Conservation (phyloP, 2,888 invertebrate genomes). For the Auanema sp. region DNA sequence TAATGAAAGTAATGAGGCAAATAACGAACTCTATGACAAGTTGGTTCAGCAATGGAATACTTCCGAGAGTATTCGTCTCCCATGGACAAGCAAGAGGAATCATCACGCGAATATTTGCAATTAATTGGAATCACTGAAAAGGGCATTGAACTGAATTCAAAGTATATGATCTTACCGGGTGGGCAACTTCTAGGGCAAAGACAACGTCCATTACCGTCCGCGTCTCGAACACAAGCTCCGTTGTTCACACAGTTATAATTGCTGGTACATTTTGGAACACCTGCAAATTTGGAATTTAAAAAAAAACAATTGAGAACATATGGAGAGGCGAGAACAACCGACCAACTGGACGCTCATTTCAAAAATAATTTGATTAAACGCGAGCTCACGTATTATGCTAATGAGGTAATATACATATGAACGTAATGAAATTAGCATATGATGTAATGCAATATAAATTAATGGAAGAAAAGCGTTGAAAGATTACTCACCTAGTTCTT, state of each 20-base stretch:
- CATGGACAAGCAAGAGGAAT: constrained; percentile 44
- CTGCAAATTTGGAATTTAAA: constrained; percentile 9
- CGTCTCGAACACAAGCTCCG: constrained; percentile 53
- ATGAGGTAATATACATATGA: too few species aligned
- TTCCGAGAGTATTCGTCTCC: constrained; percentile 43
- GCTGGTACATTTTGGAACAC: constrained; percentile 48
- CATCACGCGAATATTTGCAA: constrained; percentile 13
- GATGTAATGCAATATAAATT: too few species aligned
- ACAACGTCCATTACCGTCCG: constrained; percentile 51
- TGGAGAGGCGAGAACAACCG: neutral
- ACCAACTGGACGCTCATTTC: neutral
- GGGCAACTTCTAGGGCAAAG: constrained; percentile 58
- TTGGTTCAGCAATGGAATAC: constrained; percentile 45
- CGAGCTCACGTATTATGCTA: too few species aligned
- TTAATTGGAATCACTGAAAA: constrained; percentile 25
- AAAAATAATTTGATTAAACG: too few species aligned
- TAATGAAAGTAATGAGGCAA: constrained; percentile 12
- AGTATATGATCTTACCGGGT: constrained; percentile 45
- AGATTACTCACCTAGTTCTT: too few species aligned
- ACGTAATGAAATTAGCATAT: too few species aligned
- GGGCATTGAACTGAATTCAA: too few species aligned
- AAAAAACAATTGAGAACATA: neutral
- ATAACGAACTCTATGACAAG: constrained; percentile 26
- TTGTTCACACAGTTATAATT: constrained; percentile 56
- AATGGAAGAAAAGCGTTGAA: too few species aligned